Conservation (phyloP, 2,888 invertebrate genomes). For the Cheilosia grossa region DNA sequence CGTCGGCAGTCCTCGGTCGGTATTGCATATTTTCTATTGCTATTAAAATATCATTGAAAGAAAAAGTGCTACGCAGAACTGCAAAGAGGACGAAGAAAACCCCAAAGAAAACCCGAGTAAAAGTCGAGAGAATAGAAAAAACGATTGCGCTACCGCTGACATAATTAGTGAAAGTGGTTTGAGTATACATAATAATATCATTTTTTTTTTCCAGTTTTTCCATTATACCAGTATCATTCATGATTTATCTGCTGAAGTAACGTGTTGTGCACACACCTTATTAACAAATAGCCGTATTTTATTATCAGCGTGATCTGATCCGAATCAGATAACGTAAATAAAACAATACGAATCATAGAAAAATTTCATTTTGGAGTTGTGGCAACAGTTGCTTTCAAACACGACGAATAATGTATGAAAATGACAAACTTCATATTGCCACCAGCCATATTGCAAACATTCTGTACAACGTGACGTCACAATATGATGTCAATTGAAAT, state of each 20-base stretch:
- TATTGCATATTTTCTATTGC: conserved; percentile 70
- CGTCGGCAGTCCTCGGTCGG: conserved; percentile 7
- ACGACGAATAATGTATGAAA: no score
- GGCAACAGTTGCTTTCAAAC: no score
- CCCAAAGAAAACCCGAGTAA: background rate
- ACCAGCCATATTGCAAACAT: no score
- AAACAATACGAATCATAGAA: no score
- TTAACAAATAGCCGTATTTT: no score
- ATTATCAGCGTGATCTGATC: no score
- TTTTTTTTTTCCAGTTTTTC: conserved; percentile 20
- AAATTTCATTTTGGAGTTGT: no score
- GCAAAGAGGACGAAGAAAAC: conserved; percentile 16
- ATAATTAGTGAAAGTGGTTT: conserved; percentile 74
- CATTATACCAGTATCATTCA: conserved; percentile 35
- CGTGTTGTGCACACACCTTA: conserved; percentile 55
- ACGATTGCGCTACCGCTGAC: conserved; percentile 50
- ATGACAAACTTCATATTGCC: no score
- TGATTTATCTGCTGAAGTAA: conserved; percentile 46
- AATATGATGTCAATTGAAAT: no score
- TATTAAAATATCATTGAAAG: conserved; percentile 71
- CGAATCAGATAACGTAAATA: no score
- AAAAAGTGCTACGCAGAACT: conserved; percentile 60
- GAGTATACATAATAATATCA: background rate
- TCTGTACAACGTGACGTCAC: no score
- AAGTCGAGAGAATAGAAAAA: conserved; percentile 35